Conservation (phyloP, 64 coral and sea anemone genomes). For the Actinia equina region DNA sequence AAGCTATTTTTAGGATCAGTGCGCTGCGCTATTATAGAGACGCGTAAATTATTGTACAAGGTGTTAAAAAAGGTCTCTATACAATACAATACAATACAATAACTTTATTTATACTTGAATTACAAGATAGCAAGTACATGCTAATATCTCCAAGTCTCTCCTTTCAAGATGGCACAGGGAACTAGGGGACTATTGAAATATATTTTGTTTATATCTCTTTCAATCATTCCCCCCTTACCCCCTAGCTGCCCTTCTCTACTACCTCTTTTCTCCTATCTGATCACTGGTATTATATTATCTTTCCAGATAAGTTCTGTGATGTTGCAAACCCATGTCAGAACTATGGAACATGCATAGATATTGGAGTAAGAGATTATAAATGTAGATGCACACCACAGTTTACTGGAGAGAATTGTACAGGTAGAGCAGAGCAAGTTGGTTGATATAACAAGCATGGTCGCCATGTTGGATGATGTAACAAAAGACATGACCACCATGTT, state of each 20-base stretch:
- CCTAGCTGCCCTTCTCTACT: background rate
- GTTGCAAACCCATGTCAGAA: slow-evolving; percentile 51
- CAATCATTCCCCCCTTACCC: background rate
- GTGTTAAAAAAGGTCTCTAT: no score
- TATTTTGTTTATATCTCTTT: background rate
- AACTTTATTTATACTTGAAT: no score
- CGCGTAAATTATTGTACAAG: no score
- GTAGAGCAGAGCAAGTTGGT: background rate
- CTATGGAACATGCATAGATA: slow-evolving; percentile 59
- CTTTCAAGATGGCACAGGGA: no score
- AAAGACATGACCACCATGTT: no score
- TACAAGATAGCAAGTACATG: no score
- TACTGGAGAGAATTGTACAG: slow-evolving; percentile 55
- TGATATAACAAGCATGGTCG: background rate
- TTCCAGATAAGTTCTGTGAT: slow-evolving; percentile 18
- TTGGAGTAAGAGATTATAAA: slow-evolving; percentile 15
- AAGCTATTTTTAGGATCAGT: no score
- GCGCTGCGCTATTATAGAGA: no score
- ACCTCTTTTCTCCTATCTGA: background rate
- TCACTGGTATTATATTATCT: background rate
- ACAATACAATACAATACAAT: no score
- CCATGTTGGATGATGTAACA: no score
- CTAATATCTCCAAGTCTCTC: no score
- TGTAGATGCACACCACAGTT: slow-evolving; percentile 57
- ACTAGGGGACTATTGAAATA: no score